Conservation (phyloP, 2,888 invertebrate species). For the Saturnia pavonia region DNA sequence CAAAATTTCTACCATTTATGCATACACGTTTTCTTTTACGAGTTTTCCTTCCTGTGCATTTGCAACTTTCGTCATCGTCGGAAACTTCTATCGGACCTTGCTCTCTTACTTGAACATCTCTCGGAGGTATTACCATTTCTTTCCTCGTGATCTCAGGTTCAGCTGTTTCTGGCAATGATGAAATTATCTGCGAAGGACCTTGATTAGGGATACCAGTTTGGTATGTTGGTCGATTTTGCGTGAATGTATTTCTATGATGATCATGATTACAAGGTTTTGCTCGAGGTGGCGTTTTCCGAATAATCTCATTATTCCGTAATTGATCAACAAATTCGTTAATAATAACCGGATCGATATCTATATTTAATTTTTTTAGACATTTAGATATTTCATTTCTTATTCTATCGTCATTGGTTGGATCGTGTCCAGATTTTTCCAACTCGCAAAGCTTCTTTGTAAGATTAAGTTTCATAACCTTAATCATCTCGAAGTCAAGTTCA, state of each 20-base stretch:
- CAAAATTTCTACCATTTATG: background rate
- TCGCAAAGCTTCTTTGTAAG: slow-evolving; percentile 52
- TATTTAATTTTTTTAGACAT: slow-evolving; percentile 43
- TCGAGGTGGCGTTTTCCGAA: slow-evolving; percentile 34
- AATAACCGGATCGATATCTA: slow-evolving; percentile 32
- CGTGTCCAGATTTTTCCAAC: slow-evolving; percentile 48
- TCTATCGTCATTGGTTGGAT: slow-evolving; percentile 37
- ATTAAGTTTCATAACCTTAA: slow-evolving; percentile 38
- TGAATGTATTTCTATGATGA: background rate
- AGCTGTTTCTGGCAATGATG: background rate
- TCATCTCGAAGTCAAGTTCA: slow-evolving; percentile 29
- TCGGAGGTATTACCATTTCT: background rate
- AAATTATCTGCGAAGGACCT: background rate
- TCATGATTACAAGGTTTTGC: background rate
- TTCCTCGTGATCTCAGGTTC: background rate
- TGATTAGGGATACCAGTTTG: background rate
- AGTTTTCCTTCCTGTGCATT: slow-evolving; percentile 6
- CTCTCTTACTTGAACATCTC: background rate
- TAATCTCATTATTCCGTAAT: slow-evolving; percentile 41
- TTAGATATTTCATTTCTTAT: slow-evolving; percentile 50
- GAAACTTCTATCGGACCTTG: background rate
- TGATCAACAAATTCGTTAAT: slow-evolving; percentile 46
- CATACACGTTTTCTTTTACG: slow-evolving; percentile 8
- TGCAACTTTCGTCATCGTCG: slow-evolving; percentile 11
- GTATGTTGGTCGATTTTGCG: background rate